phyloP scores from a whole-genome alignment of 2,113 vertebrate genomes.

The Grantiella picta region DNA sequence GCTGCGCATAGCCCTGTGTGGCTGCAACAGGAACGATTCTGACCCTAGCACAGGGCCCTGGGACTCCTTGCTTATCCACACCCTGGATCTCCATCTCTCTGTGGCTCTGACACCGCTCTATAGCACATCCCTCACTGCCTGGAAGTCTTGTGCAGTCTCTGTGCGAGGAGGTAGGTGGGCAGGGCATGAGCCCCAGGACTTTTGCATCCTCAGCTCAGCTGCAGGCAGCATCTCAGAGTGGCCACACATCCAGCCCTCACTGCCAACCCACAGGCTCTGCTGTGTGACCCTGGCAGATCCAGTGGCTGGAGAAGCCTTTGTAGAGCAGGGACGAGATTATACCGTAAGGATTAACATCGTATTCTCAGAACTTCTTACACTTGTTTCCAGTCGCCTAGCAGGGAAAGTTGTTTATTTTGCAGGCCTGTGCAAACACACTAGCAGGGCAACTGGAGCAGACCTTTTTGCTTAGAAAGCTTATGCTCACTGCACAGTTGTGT shows the following conservation, averaged over 20 bases:
- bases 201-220: background rate
- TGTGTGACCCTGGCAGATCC: background rate
- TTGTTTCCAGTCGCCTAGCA: background rate
- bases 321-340: background rate
- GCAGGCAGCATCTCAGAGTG: accelerated
- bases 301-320: background rate
- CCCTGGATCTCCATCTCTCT: background rate
- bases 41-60: accelerated
- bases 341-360: accelerated
- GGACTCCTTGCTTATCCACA: accelerated
- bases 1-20: accelerated
- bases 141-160: background rate
- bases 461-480: background rate
- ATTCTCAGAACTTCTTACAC: background rate
- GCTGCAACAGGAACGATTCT: background rate
- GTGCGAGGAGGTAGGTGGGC: accelerated
- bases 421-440: background rate
- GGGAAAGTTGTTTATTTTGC: constrained; percentile 3
- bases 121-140: background rate
- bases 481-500: background rate
- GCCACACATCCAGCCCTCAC: accelerated
- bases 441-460: background rate
- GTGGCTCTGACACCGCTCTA: background rate
- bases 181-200: background rate
- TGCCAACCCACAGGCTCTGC: background rate